Percentiles rank a stretch among this genome's conserved stretches.
Evolutionary conservation across 2,797 vertebrate genomes (phyloP).

Genomic region (Chelidonichthys spinosus): DNA sequence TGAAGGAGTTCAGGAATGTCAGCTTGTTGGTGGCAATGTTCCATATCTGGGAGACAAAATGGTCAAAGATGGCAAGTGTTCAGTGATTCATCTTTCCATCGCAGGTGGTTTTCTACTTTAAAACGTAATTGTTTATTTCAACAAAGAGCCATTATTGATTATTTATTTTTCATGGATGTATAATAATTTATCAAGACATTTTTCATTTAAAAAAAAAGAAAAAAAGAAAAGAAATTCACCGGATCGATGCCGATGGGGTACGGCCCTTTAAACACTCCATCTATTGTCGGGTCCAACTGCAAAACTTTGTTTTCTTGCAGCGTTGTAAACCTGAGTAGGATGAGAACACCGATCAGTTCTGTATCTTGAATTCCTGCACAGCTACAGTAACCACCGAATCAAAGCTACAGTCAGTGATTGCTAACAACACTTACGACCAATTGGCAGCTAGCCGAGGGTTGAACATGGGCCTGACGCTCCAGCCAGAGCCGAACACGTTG

Average conservation of each 20-base stretch:
- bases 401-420: background rate
- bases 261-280: conserved; percentile 92
- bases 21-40: conserved; percentile 95
- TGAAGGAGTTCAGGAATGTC: conserved; percentile 98
- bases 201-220: background rate
- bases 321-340: conserved; percentile 77
- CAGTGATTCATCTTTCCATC: background rate
- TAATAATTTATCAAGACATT: background rate
- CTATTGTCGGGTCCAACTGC: conserved; percentile 90
- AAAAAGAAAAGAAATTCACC: conserved; percentile 76
- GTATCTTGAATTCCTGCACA: background rate
- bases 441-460: conserved; percentile 75
- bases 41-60: conserved; percentile 89
- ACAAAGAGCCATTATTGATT: background rate
- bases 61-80: background rate
- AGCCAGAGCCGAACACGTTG: conserved; percentile 94
- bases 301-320: conserved; percentile 82
- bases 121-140: background rate
- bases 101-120: background rate
- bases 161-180: background rate
- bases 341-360: background rate
- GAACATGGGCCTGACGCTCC: conserved; percentile 97
- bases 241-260: conserved; percentile 98
- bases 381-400: background rate
- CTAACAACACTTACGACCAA: conserved; percentile 89